Evolutionary conservation across 2,888 invertebrate species (phyloP).

Genomic region (Escarpia spicata): DNA sequence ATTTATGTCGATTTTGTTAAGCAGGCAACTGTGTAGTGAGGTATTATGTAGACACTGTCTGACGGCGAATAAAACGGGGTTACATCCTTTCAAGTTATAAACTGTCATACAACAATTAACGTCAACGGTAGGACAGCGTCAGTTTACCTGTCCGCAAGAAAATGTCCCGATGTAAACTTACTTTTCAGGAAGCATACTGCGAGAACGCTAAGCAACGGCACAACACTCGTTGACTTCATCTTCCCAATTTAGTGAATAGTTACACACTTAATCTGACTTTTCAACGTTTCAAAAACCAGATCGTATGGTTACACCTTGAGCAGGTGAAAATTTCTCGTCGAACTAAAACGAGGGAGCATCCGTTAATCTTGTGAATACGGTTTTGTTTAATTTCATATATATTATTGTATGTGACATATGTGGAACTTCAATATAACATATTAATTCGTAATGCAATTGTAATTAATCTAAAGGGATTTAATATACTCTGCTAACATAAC

Average conservation of each 20-base stretch:
- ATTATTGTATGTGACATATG: background rate
- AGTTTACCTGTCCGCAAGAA: conserved; percentile 1
- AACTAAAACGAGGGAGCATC: background rate
- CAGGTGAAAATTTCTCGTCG: background rate
- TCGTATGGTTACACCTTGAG: background rate
- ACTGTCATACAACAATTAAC: background rate
- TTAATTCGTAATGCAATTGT: background rate
- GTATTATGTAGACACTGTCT: background rate
- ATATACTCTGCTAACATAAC: background rate
- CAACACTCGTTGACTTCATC: background rate
- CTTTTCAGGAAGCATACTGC: background rate
- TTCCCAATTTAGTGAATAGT: background rate
- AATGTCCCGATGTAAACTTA: background rate
- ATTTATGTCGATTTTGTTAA: too few species aligned
- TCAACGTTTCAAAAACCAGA: conserved; percentile 12
- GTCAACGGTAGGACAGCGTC: background rate
- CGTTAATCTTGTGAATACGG: background rate
- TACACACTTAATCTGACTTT: background rate
- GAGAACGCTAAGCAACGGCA: background rate
- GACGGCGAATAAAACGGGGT: background rate
- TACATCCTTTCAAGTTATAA: background rate
- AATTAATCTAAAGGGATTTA: background rate
- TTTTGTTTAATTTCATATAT: background rate
- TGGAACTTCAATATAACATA: background rate
- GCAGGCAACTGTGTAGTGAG: too few species aligned